A percentile compares a stretch with the other conserved stretches of the same genome.
Evolutionary conservation across 2,113 vertebrate species (phyloP).

Genomic region (Eurystomus gularis): DNA sequence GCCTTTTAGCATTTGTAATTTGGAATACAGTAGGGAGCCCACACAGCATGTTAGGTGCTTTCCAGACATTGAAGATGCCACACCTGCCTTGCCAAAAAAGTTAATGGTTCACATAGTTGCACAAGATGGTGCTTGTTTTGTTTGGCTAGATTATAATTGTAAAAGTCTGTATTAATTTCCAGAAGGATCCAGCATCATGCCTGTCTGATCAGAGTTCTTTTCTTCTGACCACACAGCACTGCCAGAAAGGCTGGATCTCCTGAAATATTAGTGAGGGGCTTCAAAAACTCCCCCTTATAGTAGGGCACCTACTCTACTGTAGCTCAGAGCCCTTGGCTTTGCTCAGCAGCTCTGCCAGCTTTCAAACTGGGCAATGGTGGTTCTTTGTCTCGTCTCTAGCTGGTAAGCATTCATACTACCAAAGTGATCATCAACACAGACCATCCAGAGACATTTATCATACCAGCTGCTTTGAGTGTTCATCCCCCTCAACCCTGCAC

Average conservation of each 20-base stretch:
- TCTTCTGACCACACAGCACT: not conserved
- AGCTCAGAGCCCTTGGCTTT: not conserved
- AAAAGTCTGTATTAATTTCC: constrained; percentile 18
- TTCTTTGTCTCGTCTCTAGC: not conserved
- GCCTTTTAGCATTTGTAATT: constrained; percentile 43
- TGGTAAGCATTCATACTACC: not conserved
- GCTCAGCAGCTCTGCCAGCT: not conserved
- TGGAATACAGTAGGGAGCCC: constrained; percentile 35
- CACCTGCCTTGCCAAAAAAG: constrained; percentile 41
- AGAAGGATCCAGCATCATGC: not conserved
- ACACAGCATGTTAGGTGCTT: constrained; percentile 65
- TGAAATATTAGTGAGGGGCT: not conserved
- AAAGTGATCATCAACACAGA: not conserved
- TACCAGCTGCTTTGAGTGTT: not conserved
- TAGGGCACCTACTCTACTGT: not conserved
- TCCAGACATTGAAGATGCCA: constrained; percentile 54
- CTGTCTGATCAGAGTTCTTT: not conserved
- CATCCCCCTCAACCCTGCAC: not conserved
- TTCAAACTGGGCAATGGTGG: not conserved
- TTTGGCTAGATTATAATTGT: not conserved
- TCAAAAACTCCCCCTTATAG: not conserved
- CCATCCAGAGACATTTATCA: not conserved
- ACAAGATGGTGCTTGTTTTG: constrained; percentile 63
- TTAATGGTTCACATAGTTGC: constrained; percentile 25
- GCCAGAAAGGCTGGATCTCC: not conserved